These are phyloP conservation scores for Castor canadensis DNA, from an alignment of 2,113 vertebrate genomes.

Conservation along the genomic window DNA sequence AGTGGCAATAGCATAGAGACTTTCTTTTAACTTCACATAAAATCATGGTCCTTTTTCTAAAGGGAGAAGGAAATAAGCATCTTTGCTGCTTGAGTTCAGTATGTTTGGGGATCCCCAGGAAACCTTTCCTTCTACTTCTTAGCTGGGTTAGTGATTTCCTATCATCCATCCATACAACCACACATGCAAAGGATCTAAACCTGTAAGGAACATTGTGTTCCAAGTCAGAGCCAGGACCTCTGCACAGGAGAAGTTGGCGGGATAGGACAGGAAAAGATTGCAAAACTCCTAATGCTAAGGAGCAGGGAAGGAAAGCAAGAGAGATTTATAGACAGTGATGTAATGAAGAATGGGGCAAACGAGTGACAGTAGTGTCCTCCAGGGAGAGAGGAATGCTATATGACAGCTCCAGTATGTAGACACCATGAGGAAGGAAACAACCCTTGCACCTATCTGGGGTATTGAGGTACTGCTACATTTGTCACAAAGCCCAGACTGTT, in stretches of 20 bases:
- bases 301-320: background rate
- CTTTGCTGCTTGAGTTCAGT: background rate
- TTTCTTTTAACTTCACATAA: background rate
- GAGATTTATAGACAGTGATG: background rate
- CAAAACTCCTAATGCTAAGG: no score
- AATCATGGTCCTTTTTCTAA: background rate
- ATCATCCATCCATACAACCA: background rate
- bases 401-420: background rate
- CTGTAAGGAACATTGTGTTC: accelerated
- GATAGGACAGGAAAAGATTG: accelerated
- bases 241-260: background rate
- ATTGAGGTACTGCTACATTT: background rate
- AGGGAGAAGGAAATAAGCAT: background rate
- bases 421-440: background rate
- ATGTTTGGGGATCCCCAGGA: background rate
- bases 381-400: background rate
- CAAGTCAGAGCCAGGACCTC: background rate
- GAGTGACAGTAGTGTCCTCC: background rate
- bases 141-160: background rate
- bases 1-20: background rate
- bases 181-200: background rate
- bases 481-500: background rate
- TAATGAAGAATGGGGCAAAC: background rate
- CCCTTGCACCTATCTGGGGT: background rate
- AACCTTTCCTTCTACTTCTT: background rate